Evolutionary conservation across 2,113 vertebrate species (phyloP).

Genomic region (Zosterops pallidus): DNA sequence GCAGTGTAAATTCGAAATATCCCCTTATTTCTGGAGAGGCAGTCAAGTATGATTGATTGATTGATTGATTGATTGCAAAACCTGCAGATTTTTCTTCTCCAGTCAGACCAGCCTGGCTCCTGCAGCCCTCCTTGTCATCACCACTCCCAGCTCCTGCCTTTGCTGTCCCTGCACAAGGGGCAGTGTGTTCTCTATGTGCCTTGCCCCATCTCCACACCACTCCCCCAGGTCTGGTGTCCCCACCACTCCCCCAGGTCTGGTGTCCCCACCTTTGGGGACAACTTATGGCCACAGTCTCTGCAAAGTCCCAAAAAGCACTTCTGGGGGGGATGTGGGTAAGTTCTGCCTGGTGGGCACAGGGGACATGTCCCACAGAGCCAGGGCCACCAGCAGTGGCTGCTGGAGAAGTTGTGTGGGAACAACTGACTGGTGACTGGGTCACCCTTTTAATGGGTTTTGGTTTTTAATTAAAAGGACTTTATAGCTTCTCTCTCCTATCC

Average conservation of each 20-base stretch:
- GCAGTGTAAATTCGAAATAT: not conserved
- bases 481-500: not conserved
- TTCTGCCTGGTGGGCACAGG: not conserved
- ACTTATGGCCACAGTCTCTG: not conserved
- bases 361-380: not conserved
- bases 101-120: not conserved
- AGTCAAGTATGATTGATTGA: not conserved
- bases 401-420: not conserved
- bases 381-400: not conserved
- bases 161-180: not conserved
- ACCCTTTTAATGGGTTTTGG: not conserved
- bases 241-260: not conserved
- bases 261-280: not conserved
- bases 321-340: fast-evolving
- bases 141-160: not conserved
- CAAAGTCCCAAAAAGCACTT: not conserved
- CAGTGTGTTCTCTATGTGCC: not conserved
- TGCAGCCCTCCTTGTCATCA: not conserved
- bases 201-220: not conserved
- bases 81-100: not conserved
- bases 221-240: not conserved
- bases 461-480: not conserved
- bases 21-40: not conserved
- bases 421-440: not conserved
- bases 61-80: not conserved